Evolutionary conservation across 2,797 vertebrate genomes (phyloP), one percentile per base, ranked within the genome.

Genomic region (Brachymystax lenok): DNA sequence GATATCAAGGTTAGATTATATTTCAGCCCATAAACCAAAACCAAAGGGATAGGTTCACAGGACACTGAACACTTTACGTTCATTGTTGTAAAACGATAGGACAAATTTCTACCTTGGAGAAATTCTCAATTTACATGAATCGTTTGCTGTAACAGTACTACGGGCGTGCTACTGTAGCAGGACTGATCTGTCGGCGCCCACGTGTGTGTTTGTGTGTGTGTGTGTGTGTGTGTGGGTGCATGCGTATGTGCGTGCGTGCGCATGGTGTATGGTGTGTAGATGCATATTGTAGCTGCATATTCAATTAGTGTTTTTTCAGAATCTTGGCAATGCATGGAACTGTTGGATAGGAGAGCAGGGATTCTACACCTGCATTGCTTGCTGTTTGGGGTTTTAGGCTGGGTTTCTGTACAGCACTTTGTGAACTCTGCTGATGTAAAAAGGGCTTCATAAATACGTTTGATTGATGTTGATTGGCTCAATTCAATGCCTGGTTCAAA

Each of bases 381-480:
- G 6, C 33, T 35, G 33, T 35, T 35, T 35, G 33, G 33, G 6
- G 33, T 35, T 35, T 35, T 35, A 35, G 33, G 35, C 35, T 35
- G 35, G 35, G 35, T 7, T 35, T 35, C 40, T 46, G 40, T 46
- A 46, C 10, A 46, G 40, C 8, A 7, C 40, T 46, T 46, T 46
- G 40, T 46, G 40, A 7, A 46, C 40, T 46, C 40, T 46, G 40
- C 40, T 46, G 40, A 46, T 46, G 8, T 46, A 10, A 46, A 46
- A 46, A 46, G 40, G 40, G 40, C 40, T 46, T 46, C 10, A 46
- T 46, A 12, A 40, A 40, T 40, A 40, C 35, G 2, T 40, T 40
- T 8, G 35, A 8, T 40, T 40, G 35, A 40, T 40, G 93, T 93
- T 91, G 92, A 93, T 94, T 90, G 89, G 87, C 86, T 95, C 91